Percentiles rank a stretch among this genome's conserved stretches.
phyloP scores from a whole-genome alignment of 2,113 vertebrate genomes.

The Sapajus apella region DNA sequence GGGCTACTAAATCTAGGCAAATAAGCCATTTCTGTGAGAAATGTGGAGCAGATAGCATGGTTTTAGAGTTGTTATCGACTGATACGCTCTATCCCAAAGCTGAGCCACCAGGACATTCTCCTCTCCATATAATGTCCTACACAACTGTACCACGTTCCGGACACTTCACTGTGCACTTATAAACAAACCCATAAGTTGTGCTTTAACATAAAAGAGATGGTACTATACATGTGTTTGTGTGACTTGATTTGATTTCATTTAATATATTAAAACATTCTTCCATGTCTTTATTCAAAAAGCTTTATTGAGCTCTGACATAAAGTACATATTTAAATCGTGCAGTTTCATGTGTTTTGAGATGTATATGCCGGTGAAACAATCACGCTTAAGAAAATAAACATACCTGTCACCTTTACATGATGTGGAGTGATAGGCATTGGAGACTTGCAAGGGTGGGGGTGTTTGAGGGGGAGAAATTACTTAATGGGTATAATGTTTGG shows the following conservation, averaged over 20 bases:
- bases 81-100: background rate
- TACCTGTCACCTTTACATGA: background rate
- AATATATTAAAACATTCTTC: background rate
- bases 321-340: background rate
- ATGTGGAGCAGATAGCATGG: background rate
- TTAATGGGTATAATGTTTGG: no score
- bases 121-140: background rate
- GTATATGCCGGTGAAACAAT: background rate
- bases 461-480: no score
- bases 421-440: no score
- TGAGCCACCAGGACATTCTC: background rate
- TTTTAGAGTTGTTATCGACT: background rate
- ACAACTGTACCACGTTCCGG: background rate
- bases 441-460: no score
- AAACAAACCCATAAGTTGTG: background rate
- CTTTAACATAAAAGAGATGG: background rate
- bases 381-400: background rate
- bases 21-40: background rate
- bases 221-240: background rate
- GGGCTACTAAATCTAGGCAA: background rate
- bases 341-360: background rate
- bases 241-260: slow-evolving; percentile 12
- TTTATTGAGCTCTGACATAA: background rate
- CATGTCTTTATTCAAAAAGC: background rate
- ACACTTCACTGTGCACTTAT: background rate